A percentile compares a stretch with the other conserved stretches of the same genome.
Conservation (phyloP, 1,140 invertebrate species). For the Eciton burchellii region DNA sequence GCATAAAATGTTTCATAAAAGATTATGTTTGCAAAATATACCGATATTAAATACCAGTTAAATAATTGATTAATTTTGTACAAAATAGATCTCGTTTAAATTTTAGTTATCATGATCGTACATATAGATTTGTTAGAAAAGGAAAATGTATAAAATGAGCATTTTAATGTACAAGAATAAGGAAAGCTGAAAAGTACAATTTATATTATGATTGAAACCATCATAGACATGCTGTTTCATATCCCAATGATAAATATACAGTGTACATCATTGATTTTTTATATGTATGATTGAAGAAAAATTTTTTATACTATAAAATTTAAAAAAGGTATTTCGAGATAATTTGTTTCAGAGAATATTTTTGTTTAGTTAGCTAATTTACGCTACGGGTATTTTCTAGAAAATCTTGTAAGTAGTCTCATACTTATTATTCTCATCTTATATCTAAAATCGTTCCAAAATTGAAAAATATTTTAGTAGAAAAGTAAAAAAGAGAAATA, state of each 20-base stretch:
- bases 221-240: conserved; percentile 26
- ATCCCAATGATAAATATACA: conserved; percentile 3
- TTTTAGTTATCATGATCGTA: not conserved
- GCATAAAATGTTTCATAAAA: conserved; percentile 4
- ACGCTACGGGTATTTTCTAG: conserved; percentile 23
- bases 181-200: not conserved
- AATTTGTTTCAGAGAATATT: conserved; percentile 36
- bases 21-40: not conserved
- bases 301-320: conserved; percentile 26
- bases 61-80: not conserved
- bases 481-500: conserved; percentile 50
- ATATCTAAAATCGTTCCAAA: conserved; percentile 45
- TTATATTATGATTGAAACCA: conserved; percentile 3
- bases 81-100: not conserved
- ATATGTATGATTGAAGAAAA: not conserved
- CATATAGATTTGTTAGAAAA: conserved; percentile 3
- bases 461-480: conserved; percentile 34
- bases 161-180: conserved; percentile 9
- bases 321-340: conserved; percentile 15
- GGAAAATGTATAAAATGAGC: not conserved
- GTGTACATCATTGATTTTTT: conserved; percentile 10
- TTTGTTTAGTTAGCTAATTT: conserved; percentile 33
- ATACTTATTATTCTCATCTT: conserved; percentile 38
- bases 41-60: not conserved
- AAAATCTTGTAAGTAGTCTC: conserved; percentile 33